These are phyloP conservation scores for Anodontia alba DNA, from an alignment of 2,888 invertebrate genomes.

Conservation along the genomic window DNA sequence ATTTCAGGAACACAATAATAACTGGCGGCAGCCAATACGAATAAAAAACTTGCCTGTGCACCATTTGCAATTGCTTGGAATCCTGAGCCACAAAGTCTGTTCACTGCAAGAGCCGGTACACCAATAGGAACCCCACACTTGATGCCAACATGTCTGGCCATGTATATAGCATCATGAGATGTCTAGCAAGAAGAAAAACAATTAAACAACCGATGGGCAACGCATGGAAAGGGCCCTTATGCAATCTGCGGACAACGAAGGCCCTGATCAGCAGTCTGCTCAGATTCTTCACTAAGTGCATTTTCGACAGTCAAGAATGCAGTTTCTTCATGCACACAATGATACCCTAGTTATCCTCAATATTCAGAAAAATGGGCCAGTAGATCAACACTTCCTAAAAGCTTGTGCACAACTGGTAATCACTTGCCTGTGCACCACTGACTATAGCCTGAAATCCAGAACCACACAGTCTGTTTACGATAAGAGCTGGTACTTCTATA, in stretches of 20 bases:
- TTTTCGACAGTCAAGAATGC: no score
- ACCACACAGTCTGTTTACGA: conserved; percentile 97
- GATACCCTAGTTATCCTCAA: no score
- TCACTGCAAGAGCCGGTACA: conserved; percentile 93
- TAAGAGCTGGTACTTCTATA: conserved; percentile 90
- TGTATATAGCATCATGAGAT: conserved; percentile 91
- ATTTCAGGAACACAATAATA: no score
- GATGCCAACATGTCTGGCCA: conserved; percentile 95
- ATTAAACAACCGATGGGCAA: background rate
- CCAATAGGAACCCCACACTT: conserved; percentile 92
- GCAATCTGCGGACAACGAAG: no score
- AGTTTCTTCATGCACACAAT: no score
- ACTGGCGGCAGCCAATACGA: no score
- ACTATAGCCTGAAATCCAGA: conserved; percentile 98
- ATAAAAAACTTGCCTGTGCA: conserved; percentile 92
- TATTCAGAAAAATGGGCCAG: no score
- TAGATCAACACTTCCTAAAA: background rate
- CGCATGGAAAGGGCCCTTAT: background rate
- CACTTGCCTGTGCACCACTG: conserved; percentile 92
- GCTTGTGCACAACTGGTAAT: no score
- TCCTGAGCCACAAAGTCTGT: conserved; percentile 98
- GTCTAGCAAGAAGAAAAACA: conserved; percentile 81
- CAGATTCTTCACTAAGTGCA: no score
- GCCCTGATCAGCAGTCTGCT: no score
- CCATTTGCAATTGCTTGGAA: conserved; percentile 97